Base-by-base conservation (phyloP, 2,888 invertebrate genomes). In the Ochropacha duplaris region DNA sequence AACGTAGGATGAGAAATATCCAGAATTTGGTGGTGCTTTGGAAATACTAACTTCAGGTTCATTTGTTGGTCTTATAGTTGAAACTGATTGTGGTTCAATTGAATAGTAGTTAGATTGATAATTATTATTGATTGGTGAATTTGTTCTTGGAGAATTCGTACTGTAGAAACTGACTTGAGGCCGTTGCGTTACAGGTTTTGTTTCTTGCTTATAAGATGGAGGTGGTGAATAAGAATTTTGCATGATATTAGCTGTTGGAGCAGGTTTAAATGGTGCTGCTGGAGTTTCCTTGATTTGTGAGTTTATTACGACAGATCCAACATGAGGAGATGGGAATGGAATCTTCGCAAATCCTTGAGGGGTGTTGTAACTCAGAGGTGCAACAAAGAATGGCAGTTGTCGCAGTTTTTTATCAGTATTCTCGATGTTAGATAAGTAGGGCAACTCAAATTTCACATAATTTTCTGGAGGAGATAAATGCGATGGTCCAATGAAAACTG, bases 271-370 rank as follows among this genome's bases (percentile, higher is more conserved):
- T n/a, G 78, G 66, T n/a, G 79, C 57, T 11, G 82, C 68, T 14
- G 79, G 34, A 0, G 75, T 61, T 14, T 88, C 90, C 57, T 77
- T 83, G 24, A 90, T 91, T 64, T 87, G 86, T 6, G 94, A 92
- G 70, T 95, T 95, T 1, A 97, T 94, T 0, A 97, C 96, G 4
- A 97, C 96, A 0, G 97, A 97, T 0, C 97, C 97, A 0, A 97
- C 97, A 72, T 97, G 97, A 0, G 97, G 97, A 14, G 97, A 95
- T 0, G 97, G 97, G 79, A 97, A 94, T 0, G 97, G 95, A 64
- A 97, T 97, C 86, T 97, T 97, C 0, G 96, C 96, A 77, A 96
- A 97, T 3, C 97, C 97, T 54, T 94, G 93, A 0, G 97, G 97
- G n/a, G 97, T 95, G 68, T 96, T 95, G 74, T 97, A 97, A 74